Evolutionary conservation across 2,113 vertebrate genomes (phyloP).

Genomic region (Pao palembangensis): DNA sequence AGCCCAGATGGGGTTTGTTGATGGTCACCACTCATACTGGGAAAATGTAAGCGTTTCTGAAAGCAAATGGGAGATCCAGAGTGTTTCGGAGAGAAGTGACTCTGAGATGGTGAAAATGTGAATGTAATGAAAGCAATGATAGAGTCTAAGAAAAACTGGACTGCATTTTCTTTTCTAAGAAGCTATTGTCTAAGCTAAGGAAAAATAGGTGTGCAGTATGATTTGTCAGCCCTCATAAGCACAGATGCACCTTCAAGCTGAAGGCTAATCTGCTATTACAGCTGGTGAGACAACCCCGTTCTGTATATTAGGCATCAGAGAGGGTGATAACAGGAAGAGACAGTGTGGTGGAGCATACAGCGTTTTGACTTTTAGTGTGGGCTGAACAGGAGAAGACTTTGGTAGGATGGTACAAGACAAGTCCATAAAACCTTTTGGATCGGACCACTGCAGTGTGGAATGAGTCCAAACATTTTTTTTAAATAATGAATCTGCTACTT

Average conservation of each 20-base stretch:
- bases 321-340: conserved; percentile 32
- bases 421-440: conserved; percentile 44
- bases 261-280: conserved; percentile 50
- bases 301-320: conserved; percentile 45
- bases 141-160: conserved; percentile 19
- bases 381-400: conserved; percentile 14
- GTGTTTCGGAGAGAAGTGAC: conserved; percentile 5
- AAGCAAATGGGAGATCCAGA: conserved; percentile 1
- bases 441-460: conserved; percentile 1
- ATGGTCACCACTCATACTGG: conserved; percentile 1
- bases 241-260: conserved; percentile 10
- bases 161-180: not conserved
- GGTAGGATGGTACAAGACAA: conserved; percentile 36
- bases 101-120: conserved; percentile 20
- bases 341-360: conserved; percentile 15
- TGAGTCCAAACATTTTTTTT: conserved; percentile 17
- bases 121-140: conserved; percentile 11
- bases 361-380: conserved; percentile 27
- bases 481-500: conserved; percentile 6
- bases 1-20: conserved; percentile 3
- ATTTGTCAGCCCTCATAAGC: not conserved
- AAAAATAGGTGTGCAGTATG: conserved; percentile 24
- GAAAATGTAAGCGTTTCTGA: not conserved
- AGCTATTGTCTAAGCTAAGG: conserved; percentile 23
- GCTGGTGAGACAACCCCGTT: conserved; percentile 50